A percentile compares a stretch with the other conserved stretches of the same genome.
These are phyloP conservation scores for Mandrillus leucophaeus DNA, from an alignment of 2,113 vertebrate species.

Conservation along the genomic window DNA sequence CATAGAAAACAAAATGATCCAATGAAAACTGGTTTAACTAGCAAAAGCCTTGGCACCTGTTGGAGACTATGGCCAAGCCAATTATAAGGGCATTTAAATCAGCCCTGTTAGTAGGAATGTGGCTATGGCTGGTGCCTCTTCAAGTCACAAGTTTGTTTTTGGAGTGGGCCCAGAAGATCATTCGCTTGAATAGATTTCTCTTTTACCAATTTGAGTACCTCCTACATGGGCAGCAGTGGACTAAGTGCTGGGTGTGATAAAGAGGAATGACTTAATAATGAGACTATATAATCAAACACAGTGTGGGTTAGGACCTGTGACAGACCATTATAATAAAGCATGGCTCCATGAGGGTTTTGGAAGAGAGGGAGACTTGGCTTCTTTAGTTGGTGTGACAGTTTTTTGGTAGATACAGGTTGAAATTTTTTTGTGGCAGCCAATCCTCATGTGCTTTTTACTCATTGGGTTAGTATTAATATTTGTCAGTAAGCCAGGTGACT, in stretches of 20 bases:
- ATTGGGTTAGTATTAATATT: background rate
- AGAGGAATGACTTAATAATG: background rate
- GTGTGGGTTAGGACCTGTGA: background rate
- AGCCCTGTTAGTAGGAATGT: conserved; percentile 28
- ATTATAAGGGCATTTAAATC: conserved; percentile 47
- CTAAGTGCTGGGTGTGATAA: conserved; percentile 6
- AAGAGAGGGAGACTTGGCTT: conserved; percentile 1
- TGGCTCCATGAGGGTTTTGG: background rate
- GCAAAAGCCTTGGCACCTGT: conserved; percentile 25
- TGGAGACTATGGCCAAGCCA: conserved; percentile 35
- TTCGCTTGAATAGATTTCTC: conserved; percentile 22
- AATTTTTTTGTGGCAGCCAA: background rate
- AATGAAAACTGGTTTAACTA: conserved; percentile 52
- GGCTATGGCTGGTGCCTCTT: background rate
- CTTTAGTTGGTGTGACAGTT: conserved; percentile 12
- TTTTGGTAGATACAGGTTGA: background rate
- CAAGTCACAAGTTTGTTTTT: conserved; percentile 53
- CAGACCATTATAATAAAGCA: background rate
- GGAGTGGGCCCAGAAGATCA: conserved; percentile 24
- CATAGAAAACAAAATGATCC: background rate
- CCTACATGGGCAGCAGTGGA: background rate
- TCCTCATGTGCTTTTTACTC: background rate
- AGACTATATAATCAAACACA: conserved; percentile 21
- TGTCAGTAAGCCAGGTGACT: background rate
- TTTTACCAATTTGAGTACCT: conserved; percentile 10